These are phyloP conservation scores for Drosophila saltans DNA, from an alignment of 1,140 invertebrate species.

Conservation along the genomic window DNA sequence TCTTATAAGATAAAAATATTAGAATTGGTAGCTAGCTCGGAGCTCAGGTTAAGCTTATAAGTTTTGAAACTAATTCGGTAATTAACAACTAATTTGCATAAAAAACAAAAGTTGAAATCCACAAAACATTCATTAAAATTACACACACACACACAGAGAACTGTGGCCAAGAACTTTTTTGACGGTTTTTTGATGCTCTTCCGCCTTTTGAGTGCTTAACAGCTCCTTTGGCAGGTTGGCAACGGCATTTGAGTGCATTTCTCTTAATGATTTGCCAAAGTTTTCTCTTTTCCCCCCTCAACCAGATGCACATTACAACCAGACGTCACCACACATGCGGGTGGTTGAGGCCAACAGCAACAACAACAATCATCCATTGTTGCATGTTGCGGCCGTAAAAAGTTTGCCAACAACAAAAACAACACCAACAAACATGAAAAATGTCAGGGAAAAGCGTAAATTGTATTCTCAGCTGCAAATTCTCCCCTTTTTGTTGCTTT, in stretches of 20 bases:
- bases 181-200: not conserved
- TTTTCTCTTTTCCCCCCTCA: constrained; percentile 33
- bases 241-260: constrained; percentile 52
- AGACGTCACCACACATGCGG: constrained; percentile 35
- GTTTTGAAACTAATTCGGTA: not conserved
- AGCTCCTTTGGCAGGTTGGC: constrained; percentile 10
- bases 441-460: constrained; percentile 67
- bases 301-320: constrained; percentile 60
- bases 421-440: constrained; percentile 57
- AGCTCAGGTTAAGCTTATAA: not conserved
- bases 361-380: constrained; percentile 47
- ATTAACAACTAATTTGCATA: not conserved
- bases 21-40: not conserved
- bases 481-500: constrained; percentile 14
- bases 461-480: constrained; percentile 61
- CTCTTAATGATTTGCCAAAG: constrained; percentile 63
- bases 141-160: not conserved
- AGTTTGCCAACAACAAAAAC: constrained; percentile 52
- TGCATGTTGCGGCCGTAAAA: constrained; percentile 64
- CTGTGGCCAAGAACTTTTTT: constrained; percentile 1
- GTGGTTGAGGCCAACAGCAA: constrained; percentile 14
- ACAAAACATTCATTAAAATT: not conserved
- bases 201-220: constrained; percentile 5
- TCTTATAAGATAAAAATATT: no score
- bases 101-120: not conserved